Base-by-base conservation (phyloP, 2,888 invertebrate species). In the Odontomyia ornata region DNA sequence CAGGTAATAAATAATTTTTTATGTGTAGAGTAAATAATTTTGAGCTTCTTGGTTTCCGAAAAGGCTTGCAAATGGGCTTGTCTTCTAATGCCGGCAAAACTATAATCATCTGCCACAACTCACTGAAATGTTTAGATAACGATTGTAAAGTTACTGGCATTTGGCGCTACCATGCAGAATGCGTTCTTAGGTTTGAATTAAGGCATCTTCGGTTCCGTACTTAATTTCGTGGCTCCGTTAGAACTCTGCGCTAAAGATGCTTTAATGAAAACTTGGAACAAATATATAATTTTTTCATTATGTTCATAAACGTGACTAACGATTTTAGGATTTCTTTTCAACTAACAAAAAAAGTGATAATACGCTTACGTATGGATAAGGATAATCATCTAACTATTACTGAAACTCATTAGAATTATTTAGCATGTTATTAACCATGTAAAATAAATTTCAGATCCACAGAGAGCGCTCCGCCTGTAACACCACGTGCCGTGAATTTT, bases 401-500 rank as follows among this genome's bases (percentile, higher is more conserved):
- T 43, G 43, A 43, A 13, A 43, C 43, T 13, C n/a, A n/a, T n/a
- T n/a, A n/a, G n/a, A n/a, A n/a, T n/a, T n/a, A n/a, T n/a, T n/a
- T n/a, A n/a, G n/a, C n/a, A n/a, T n/a, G n/a, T n/a, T n/a, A 60
- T 13, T 23, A 5, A 27, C 5, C 15, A 23, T 60, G 36, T 60
- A 15, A 27, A 60, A 60, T 23, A 28, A 27, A 1, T 43, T 52
- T 25, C n/a, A 71, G 71, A 52, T 64, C 64, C 1, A 25, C 25
- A 36, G 71, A 52, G 18, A 71, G 67, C 23, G 67, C 67, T 30
- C 67, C 67, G 9, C n/a, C 46, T 18, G 21, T 21, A 13, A 9
- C 47, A 47, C 69, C 46, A 25, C 69, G 69, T 18, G n/a, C n/a
- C 5, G 75, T 76, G 65, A 75, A 77, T 21, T 77, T 77, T 52